Percentiles rank a stretch among this genome's conserved stretches.
Conservation (phyloP, 2,113 vertebrate species). For the Neofelis nebulosa region DNA sequence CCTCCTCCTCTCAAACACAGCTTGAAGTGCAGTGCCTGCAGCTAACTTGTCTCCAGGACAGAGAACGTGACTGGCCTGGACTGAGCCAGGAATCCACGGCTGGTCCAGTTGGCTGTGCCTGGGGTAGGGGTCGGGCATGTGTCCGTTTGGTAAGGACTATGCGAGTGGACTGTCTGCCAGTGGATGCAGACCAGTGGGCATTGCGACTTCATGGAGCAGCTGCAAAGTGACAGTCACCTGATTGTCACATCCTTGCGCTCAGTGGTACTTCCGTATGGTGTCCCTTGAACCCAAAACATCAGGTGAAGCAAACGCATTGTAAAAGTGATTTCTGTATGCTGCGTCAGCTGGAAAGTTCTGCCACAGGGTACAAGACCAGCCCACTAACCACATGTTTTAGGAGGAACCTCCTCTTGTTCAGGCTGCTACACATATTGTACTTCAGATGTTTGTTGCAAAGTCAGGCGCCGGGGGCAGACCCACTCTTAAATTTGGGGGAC, state of each 20-base stretch:
- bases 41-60: background rate
- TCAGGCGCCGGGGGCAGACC: background rate
- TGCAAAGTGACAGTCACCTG: background rate
- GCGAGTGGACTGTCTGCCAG: background rate
- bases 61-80: background rate
- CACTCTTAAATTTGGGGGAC: background rate
- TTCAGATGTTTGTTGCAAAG: background rate
- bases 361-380: background rate
- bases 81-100: too few relatives aligned
- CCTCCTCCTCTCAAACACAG: background rate
- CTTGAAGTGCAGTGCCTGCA: background rate
- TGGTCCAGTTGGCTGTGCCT: background rate
- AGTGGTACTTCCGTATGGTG: background rate
- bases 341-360: background rate
- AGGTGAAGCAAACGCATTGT: background rate
- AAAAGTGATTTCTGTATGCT: background rate
- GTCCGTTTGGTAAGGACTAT: background rate
- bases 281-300: background rate
- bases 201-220: background rate
- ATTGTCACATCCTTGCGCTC: background rate
- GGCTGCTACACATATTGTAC: background rate
- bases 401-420: background rate
- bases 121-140: rapidly evolving
- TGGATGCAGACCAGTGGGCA: too few relatives aligned
- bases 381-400: background rate